These are phyloP conservation scores for Pluvialis apricaria DNA, from an alignment of 2,113 vertebrate genomes.

Conservation along the genomic window DNA sequence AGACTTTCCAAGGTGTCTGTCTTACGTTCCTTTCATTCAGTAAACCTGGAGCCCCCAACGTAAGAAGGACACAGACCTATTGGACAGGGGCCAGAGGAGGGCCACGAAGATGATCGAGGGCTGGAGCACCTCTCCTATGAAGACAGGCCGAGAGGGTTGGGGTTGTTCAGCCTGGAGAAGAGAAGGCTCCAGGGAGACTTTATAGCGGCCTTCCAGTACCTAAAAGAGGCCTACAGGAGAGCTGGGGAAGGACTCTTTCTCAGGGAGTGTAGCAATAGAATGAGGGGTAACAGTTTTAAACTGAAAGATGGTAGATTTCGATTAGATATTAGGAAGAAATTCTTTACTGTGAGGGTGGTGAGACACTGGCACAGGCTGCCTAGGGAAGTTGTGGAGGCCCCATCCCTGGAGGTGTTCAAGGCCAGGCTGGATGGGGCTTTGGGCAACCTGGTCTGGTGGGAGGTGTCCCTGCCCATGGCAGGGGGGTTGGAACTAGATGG, in stretches of 20 bases:
- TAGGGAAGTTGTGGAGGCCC: background rate
- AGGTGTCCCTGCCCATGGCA: background rate
- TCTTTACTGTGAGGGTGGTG: background rate
- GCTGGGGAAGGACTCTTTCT: background rate
- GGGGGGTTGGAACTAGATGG: background rate
- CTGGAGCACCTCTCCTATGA: background rate
- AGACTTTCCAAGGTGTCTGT: background rate
- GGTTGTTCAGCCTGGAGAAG: background rate
- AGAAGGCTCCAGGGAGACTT: background rate
- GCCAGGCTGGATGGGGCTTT: background rate
- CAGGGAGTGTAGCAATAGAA: background rate
- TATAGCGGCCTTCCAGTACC: background rate
- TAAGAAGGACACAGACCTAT: background rate
- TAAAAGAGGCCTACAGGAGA: background rate
- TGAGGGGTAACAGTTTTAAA: background rate
- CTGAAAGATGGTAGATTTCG: background rate
- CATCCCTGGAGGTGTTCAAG: background rate
- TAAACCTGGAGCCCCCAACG: background rate
- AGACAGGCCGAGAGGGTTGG: background rate
- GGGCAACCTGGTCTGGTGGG: background rate
- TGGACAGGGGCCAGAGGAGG: background rate
- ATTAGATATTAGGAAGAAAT: background rate
- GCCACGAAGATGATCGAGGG: background rate
- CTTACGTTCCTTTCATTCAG: background rate
- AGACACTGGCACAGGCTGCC: background rate